A percentile compares a stretch with the other conserved stretches of the same genome.
Evolutionary conservation across 2,888 invertebrate species (phyloP).

Genomic region (Oxytorus armatus): DNA sequence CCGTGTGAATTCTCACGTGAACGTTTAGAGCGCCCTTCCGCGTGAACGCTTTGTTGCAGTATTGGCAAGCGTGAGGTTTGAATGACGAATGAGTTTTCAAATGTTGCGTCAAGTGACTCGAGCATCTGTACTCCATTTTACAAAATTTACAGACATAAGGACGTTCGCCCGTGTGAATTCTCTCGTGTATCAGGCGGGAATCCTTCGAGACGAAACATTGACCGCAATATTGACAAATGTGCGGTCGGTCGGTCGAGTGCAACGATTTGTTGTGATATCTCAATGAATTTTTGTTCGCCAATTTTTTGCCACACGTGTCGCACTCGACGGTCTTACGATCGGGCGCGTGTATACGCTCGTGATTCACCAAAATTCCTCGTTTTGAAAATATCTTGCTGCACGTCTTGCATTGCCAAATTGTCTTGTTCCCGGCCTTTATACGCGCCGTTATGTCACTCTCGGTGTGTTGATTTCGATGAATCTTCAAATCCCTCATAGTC

Average conservation of each 20-base stretch:
- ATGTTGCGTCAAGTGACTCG: slow-evolving; percentile 80
- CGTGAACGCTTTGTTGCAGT: slow-evolving; percentile 78
- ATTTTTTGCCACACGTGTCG: slow-evolving; percentile 77
- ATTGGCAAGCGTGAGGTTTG: slow-evolving; percentile 76
- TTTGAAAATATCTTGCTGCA: slow-evolving; percentile 77
- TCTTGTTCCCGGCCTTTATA: slow-evolving; percentile 72
- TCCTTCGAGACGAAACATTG: slow-evolving; percentile 83
- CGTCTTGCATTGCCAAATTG: slow-evolving; percentile 75
- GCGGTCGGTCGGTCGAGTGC: slow-evolving; percentile 83
- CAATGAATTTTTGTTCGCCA: slow-evolving; percentile 78
- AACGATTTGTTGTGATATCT: slow-evolving; percentile 83
- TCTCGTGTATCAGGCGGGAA: slow-evolving; percentile 82
- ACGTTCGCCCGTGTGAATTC: slow-evolving; percentile 82
- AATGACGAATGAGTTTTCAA: slow-evolving; percentile 76
- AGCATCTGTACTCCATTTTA: slow-evolving; percentile 79
- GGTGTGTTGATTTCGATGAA: slow-evolving; percentile 78
- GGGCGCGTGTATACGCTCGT: slow-evolving; percentile 75
- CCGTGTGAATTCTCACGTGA: slow-evolving; percentile 80
- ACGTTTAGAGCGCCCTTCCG: slow-evolving; percentile 78
- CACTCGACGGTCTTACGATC: slow-evolving; percentile 74
- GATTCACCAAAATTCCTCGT: slow-evolving; percentile 74
- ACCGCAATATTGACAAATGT: slow-evolving; percentile 84
- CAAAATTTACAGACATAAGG: slow-evolving; percentile 80
- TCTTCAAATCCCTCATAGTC: slow-evolving; percentile 79
- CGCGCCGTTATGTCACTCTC: slow-evolving; percentile 76